Conservation (phyloP, 2,888 invertebrate species). For the Drosophila austrosaltans region DNA sequence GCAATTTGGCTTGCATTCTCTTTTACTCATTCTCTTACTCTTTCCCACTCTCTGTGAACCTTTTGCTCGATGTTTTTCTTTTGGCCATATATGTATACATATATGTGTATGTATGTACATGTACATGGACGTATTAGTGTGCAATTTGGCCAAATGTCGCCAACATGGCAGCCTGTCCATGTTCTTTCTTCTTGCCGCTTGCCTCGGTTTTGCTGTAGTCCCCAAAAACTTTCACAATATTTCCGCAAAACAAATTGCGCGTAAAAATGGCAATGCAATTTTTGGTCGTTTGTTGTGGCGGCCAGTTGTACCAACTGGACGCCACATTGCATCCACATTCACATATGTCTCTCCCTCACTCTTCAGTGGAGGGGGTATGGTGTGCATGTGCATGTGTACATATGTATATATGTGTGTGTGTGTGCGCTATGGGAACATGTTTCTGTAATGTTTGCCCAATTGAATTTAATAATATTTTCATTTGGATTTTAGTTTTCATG, state of each 20-base stretch:
- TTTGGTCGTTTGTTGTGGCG: slow-evolving; percentile 80
- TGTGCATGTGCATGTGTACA: slow-evolving; percentile 43
- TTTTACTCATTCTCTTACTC: neutral
- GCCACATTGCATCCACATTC: slow-evolving; percentile 75
- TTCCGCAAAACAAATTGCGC: slow-evolving; percentile 76
- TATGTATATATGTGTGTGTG: slow-evolving; percentile 36
- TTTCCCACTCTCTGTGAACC: neutral
- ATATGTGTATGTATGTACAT: slow-evolving; percentile 8
- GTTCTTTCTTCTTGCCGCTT: slow-evolving; percentile 4
- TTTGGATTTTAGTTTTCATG: slow-evolving; percentile 75
- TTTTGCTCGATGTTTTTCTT: neutral
- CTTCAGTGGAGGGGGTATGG: neutral
- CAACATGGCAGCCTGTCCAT: slow-evolving; percentile 69
- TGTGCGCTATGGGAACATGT: slow-evolving; percentile 48
- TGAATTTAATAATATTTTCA: slow-evolving; percentile 81
- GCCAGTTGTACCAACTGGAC: slow-evolving; percentile 76
- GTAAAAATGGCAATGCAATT: slow-evolving; percentile 79
- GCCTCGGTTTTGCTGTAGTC: slow-evolving; percentile 7
- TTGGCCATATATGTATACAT: slow-evolving; percentile 12
- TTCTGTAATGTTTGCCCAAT: slow-evolving; percentile 78
- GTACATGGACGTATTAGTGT: slow-evolving; percentile 59
- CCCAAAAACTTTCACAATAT: slow-evolving; percentile 75
- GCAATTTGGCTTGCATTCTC: slow-evolving; percentile 56
- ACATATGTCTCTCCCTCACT: slow-evolving; percentile 31
- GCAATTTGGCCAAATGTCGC: slow-evolving; percentile 78